A percentile compares a stretch with the other conserved stretches of the same genome.
Evolutionary conservation across 1,140 invertebrate species (phyloP).

Genomic region (Drosophila sproati): DNA sequence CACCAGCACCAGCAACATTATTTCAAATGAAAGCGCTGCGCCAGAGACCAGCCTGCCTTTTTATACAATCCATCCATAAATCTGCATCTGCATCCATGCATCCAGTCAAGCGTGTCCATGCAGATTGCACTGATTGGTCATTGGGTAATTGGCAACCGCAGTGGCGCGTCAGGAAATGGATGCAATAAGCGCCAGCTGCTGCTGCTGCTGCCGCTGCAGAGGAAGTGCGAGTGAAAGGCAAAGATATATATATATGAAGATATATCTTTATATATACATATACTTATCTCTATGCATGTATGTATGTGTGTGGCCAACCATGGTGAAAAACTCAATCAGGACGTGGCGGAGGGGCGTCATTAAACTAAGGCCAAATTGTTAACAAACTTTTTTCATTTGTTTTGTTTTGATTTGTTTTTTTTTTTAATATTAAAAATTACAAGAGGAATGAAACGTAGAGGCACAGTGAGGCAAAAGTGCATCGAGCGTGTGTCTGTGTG

Average conservation of each 20-base stretch:
- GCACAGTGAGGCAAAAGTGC: background rate
- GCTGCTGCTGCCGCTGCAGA: slow-evolving; percentile 11
- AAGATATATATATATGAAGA: slow-evolving; percentile 4
- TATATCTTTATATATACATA: background rate
- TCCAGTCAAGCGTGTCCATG: slow-evolving; percentile 42
- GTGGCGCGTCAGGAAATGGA: slow-evolving; percentile 55
- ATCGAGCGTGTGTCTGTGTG: background rate
- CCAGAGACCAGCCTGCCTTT: slow-evolving; percentile 3
- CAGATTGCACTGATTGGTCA: slow-evolving; percentile 21
- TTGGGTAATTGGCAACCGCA: slow-evolving; percentile 60
- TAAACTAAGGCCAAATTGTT: slow-evolving; percentile 42
- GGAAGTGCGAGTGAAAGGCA: slow-evolving; percentile 64
- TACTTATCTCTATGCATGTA: background rate
- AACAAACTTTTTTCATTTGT: slow-evolving; percentile 6
- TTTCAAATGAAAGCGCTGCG: slow-evolving; percentile 22
- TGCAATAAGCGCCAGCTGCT: slow-evolving; percentile 8
- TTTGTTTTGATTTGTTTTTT: background rate
- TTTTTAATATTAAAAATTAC: slow-evolving; percentile 7
- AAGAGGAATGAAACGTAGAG: slow-evolving; percentile 4
- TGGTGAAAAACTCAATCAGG: slow-evolving; percentile 30
- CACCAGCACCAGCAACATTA: slow-evolving; percentile 47
- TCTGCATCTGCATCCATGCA: background rate
- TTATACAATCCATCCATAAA: slow-evolving; percentile 11
- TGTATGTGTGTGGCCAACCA: slow-evolving; percentile 41
- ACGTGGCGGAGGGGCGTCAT: slow-evolving; percentile 11